Evolutionary conservation across 2,113 vertebrate species (phyloP).

Genomic region (Dromas ardeola): DNA sequence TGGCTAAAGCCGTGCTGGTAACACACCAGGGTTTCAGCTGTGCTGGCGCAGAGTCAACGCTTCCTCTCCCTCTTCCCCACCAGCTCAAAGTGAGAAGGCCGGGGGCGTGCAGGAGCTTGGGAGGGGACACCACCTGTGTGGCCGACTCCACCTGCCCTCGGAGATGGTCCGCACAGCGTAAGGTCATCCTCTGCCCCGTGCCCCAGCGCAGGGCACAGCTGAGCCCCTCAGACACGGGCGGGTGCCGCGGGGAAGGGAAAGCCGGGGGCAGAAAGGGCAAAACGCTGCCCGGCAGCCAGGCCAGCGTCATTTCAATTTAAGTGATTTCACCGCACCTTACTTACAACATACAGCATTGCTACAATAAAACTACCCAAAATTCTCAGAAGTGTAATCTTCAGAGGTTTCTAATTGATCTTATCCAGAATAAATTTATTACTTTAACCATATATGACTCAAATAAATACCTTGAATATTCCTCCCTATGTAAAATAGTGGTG

Average conservation of each 20-base stretch:
- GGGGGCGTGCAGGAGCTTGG: background rate
- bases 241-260: too few relatives aligned
- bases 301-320: background rate
- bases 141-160: too few relatives aligned
- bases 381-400: background rate
- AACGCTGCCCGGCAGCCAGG: too few relatives aligned
- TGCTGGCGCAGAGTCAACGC: background rate
- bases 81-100: background rate
- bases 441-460: background rate
- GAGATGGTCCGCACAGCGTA: rapidly evolving
- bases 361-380: background rate
- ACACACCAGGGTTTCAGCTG: background rate
- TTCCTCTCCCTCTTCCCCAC: background rate
- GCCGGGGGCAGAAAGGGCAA: too few relatives aligned
- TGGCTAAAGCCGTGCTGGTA: too few relatives aligned
- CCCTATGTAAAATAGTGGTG: background rate
- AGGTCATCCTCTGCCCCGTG: background rate
- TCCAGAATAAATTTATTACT: background rate
- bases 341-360: background rate
- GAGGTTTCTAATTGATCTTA: background rate
- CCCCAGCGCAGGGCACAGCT: too few relatives aligned
- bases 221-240: too few relatives aligned
- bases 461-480: background rate
- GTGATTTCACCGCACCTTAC: background rate
- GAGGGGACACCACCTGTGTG: background rate